Base-by-base conservation (phyloP, 1,140 invertebrate species). In the Lepidurus apus region DNA sequence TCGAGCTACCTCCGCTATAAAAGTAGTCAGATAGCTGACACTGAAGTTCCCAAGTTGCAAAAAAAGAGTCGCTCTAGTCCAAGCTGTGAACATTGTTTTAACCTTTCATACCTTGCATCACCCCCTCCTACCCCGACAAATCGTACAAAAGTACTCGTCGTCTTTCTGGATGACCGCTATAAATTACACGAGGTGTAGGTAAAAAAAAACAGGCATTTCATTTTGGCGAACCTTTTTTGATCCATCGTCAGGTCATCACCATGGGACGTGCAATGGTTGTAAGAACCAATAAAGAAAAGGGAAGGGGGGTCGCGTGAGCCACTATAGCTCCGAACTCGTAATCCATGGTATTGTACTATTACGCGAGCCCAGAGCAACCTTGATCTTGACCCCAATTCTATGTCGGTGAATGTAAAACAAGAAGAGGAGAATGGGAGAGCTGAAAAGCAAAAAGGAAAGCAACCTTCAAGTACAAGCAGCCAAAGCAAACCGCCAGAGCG, bases 391-490 rank as follows among this genome's bases (percentile, higher is more conserved):
- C 53, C 13, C 53, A 65, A 65, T 65, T 65, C 53, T 65, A n/a
- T 65, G 53, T n/a, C 53, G 53, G 53, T 65, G 53, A 65, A 21
- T 65, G 53, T 65, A 65, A 65, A 65, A 65, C 53, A 65, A 65
- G 53, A 65, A 65, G 53, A 65, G 17, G 53, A 65, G 53, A 65
- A 65, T 65, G 21, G 9, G 53, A 65, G 53, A 65, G 53, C 53
- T 65, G 17, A 21, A 65, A 65, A 65, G 53, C 53, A 65, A 65
- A 65, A 65, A 65, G 53, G 17, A 65, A 65, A n/a, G 21, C 53
- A 65, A 65, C 53, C 13, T 65, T 65, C 53, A 65, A 65, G 53
- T 65, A 65, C 53, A 17, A n/a, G 13, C 13, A 65, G 13, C 53
- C 53, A 21, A 21, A 13, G 53, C 53, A 9, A 65, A 65, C 21